Percentiles rank a stretch among this genome's conserved stretches.
Conservation (phyloP, 2,113 vertebrate genomes). For the Takifugu bimaculatus region DNA sequence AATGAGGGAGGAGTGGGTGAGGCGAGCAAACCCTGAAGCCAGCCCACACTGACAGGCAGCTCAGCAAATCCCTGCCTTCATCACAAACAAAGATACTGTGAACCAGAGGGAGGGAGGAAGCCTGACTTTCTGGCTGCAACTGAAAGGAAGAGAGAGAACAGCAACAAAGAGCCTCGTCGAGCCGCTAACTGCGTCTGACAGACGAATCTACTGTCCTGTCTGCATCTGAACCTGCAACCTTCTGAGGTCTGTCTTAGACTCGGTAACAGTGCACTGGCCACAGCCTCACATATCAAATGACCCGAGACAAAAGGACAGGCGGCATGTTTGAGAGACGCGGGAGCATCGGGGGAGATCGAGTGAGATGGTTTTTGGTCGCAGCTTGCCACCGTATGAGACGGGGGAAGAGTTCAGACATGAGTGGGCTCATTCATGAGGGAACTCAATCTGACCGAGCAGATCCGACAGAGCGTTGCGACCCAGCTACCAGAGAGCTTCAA, state of each 20-base stretch:
- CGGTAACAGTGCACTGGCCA: conserved; percentile 65
- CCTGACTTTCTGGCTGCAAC: conserved; percentile 22
- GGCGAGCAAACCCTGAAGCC: conserved; percentile 26
- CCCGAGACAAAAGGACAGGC: conserved; percentile 69
- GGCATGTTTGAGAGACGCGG: not conserved
- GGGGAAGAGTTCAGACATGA: conserved; percentile 71
- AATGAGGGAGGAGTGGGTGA: conserved; percentile 6
- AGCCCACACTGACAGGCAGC: conserved; percentile 30
- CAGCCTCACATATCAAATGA: conserved; percentile 71
- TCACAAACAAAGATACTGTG: conserved; percentile 27
- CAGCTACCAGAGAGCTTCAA: conserved; percentile 63
- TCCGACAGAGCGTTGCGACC: conserved; percentile 49
- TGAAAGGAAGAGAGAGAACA: conserved; percentile 14
- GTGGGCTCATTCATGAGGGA: conserved; percentile 75
- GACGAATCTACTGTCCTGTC: conserved; percentile 1
- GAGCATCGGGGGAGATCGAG: conserved; percentile 61
- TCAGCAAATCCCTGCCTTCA: conserved; percentile 46
- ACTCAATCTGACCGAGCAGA: conserved; percentile 69
- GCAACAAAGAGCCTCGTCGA: conserved; percentile 2
- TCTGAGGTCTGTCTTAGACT: conserved; percentile 69
- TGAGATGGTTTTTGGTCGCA: conserved; percentile 56
- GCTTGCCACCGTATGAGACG: conserved; percentile 59
- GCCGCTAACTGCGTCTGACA: not conserved
- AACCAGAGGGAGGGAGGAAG: conserved; percentile 18
- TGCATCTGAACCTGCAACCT: conserved; percentile 70